A percentile compares a stretch with the other conserved stretches of the same genome.
Evolutionary conservation across 2,113 vertebrate genomes (phyloP).

Genomic region (Erinaceus europaeus): DNA sequence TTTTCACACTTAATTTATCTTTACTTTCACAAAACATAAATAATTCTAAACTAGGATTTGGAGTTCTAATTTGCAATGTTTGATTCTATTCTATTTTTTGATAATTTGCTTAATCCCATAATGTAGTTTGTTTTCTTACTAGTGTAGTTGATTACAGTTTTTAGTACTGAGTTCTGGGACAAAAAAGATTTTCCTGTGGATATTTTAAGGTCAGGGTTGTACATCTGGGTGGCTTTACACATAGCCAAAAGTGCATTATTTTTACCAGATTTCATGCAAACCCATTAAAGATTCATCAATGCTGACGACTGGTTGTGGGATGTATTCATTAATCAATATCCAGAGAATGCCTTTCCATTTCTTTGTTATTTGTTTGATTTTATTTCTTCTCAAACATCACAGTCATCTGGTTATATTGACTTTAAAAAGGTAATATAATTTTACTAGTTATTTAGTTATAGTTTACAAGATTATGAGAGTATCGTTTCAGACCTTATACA

Average conservation of each 20-base stretch:
- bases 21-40: background rate
- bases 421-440: too few relatives aligned
- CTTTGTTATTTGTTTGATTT: background rate
- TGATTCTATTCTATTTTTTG: too few relatives aligned
- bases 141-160: background rate
- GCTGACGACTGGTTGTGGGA: too few relatives aligned
- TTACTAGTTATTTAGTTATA: too few relatives aligned
- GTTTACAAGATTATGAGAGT: too few relatives aligned
- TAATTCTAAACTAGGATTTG: too few relatives aligned
- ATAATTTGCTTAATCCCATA: too few relatives aligned
- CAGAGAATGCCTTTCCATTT: background rate
- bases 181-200: background rate
- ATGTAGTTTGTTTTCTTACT: background rate
- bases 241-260: too few relatives aligned
- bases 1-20: background rate
- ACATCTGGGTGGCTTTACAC: background rate
- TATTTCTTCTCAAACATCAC: background rate
- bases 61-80: background rate
- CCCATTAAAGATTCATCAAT: too few relatives aligned
- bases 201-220: background rate
- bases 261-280: too few relatives aligned
- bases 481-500: too few relatives aligned
- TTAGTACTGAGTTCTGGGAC: background rate
- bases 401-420: background rate
- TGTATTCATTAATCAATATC: background rate